phyloP scores from a whole-genome alignment of 1,140 invertebrate genomes.

The Stegodyphus dumicola region DNA sequence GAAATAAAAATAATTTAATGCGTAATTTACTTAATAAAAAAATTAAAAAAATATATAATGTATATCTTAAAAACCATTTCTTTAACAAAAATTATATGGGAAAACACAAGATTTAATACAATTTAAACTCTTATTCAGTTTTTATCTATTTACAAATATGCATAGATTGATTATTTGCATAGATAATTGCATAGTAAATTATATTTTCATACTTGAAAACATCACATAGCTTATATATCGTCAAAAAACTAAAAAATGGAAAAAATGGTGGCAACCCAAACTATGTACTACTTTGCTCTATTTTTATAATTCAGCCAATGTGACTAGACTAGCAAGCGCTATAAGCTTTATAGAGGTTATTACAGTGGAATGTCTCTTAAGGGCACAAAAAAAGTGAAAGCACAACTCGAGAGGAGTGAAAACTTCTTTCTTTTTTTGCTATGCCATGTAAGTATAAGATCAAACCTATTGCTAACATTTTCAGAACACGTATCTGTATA shows the following conservation, averaged over 20 bases:
- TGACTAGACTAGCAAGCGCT: slow-evolving; percentile 60
- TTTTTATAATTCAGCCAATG: slow-evolving; percentile 28
- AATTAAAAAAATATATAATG: neutral
- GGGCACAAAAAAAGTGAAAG: slow-evolving; percentile 38
- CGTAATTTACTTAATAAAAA: too few species aligned
- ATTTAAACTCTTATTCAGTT: neutral
- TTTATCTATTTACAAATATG: neutral
- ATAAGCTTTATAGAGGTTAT: slow-evolving; percentile 42
- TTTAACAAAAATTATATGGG: too few species aligned
- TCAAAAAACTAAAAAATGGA: slow-evolving; percentile 44
- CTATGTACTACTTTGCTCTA: slow-evolving; percentile 17
- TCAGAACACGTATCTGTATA: slow-evolving; percentile 47
- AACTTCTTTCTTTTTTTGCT: neutral
- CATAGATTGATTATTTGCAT: slow-evolving; percentile 26
- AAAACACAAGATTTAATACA: too few species aligned
- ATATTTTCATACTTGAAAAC: slow-evolving; percentile 29
- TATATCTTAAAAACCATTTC: neutral
- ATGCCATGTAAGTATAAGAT: slow-evolving; percentile 26
- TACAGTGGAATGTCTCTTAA: slow-evolving; percentile 58
- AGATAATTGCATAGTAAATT: slow-evolving; percentile 41
- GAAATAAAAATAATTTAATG: too few species aligned
- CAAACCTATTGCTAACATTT: slow-evolving; percentile 33
- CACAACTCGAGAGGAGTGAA: slow-evolving; percentile 25
- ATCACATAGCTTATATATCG: slow-evolving; percentile 45
- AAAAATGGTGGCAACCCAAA: slow-evolving; percentile 39